phyloP scores from a whole-genome alignment of 2,113 vertebrate genomes.

The Caloenas nicobarica region DNA sequence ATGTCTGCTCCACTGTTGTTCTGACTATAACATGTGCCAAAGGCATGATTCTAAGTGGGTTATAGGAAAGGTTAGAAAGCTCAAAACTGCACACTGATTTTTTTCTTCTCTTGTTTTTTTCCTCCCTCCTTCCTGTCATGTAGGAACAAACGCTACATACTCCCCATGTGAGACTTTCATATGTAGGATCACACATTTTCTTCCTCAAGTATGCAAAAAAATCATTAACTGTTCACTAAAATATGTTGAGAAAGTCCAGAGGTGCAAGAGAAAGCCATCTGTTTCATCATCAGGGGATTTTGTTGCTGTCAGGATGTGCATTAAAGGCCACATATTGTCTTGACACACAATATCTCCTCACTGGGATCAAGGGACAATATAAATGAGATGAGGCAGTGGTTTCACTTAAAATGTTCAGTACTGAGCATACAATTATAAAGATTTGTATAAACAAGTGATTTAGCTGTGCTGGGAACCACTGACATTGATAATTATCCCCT shows the following conservation, averaged over 20 bases:
- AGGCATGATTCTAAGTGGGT: not conserved
- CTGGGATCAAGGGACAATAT: not conserved
- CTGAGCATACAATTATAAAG: not conserved
- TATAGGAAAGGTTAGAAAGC: not conserved
- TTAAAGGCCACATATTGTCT: not conserved
- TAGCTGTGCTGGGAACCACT: not conserved
- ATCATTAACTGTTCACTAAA: not conserved
- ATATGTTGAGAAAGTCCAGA: not conserved
- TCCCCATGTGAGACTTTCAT: not conserved
- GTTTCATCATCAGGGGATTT: not conserved
- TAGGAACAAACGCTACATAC: not conserved
- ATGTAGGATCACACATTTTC: not conserved
- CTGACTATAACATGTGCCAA: not conserved
- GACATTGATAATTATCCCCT: not conserved
- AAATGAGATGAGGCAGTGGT: not conserved
- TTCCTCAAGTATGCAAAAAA: not conserved
- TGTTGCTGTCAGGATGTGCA: accelerated
- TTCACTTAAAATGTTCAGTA: not conserved
- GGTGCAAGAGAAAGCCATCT: not conserved
- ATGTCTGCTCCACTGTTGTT: not conserved
- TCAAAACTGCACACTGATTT: not conserved
- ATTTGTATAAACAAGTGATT: not conserved
- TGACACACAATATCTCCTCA: not conserved
- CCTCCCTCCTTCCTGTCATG: not conserved
- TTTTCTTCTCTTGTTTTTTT: too few relatives aligned